Base-by-base conservation (phyloP, 2,113 vertebrate species). In the Fregetta grallaria region DNA sequence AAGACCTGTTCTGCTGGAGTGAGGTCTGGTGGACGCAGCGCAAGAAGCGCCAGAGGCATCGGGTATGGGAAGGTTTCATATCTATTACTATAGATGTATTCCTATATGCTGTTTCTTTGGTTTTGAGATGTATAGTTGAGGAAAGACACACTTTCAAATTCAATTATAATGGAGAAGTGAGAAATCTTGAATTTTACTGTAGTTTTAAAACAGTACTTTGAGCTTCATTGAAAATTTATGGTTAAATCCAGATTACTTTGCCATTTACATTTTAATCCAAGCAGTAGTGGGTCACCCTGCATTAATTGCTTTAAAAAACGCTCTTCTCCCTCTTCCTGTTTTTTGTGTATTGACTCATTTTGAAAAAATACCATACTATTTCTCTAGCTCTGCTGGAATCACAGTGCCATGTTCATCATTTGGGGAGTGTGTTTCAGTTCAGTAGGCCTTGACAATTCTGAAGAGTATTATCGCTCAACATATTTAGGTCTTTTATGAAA, bases 401-500 rank as follows among this genome's bases (percentile, higher is more conserved):
- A 4, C 38, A 36, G 84, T 58, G 45, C 86, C 40, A 5, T 40
- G 70, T 63, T 90, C 10, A 9, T 96, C 47, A 71, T 94, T 90
- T 95, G 65, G 67, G 86, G 86, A 91, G 45, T n/a, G 47, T 85
- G 80, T 91, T 96, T 94, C 92, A 86, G 67, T 91, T 88, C 86
- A 92, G 6, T 58, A 90, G 80, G 94, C 91, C 74, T 80, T 91
- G 90, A 88, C 93, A 83, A 67, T 72, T 94, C 65, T 83, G 91
- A 86, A 40, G 75, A 93, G 77, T 72, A 49, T 83, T 96, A 52
- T 34, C 5, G 17, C 71, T 91, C 92, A 78, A 27, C 67, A 6
- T 72, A 79, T 90, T 93, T 94, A 88, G 66, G 12, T 88, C 58
- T 88, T 21, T 62, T 74, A 62, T 56, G 77, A 92, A 95, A 90